Base-by-base conservation (phyloP, 2,888 invertebrate genomes). In the Bellardia pandia region DNA sequence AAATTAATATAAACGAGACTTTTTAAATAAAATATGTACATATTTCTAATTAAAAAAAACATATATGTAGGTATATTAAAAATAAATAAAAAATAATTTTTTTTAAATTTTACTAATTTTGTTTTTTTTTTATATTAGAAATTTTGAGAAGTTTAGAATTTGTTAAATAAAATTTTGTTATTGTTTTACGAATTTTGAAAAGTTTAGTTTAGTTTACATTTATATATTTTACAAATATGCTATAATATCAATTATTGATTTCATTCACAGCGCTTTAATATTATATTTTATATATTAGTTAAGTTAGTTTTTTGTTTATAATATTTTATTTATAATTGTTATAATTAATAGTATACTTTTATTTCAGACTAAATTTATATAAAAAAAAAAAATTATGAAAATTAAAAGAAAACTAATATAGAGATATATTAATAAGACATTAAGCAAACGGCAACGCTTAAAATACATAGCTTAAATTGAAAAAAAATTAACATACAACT, bases 221-320 rank as follows among this genome's bases (percentile, higher is more conserved):
- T 86, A 45, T 84, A 78, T 82, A 14, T 62, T 62, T 37, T 56
- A n/a, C 76, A 86, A 83, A 60, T 78, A 86, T 87, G 87, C 87
- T 87, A 87, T 85, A 87, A 85, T 87, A 87, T 87, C 87, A 85
- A 85, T 90, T 90, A 90, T 89, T 90, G 90, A 90, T 89, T 89
- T 86, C 75, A 88, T 89, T 90, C 90, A 90, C 90, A 90, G 90
- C 90, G 88, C 89, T 87, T 88, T 68, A 53, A 75, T 74, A 75
- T 75, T 75, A 68, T 81, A 58, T 74, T 74, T 64, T 87, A 85
- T 88, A 85, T 75, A 56, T 51, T 72, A 40, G 33, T 75, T 58
- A 60, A 16, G 48, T 53, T n/a, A 30, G 9, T 45, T 48, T 68
- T 53, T n/a, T 42, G 0, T 42, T 58, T 68, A 56, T 66, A 33